Conservation (phyloP, 2,113 vertebrate genomes). For the Chamaea fasciata region DNA sequence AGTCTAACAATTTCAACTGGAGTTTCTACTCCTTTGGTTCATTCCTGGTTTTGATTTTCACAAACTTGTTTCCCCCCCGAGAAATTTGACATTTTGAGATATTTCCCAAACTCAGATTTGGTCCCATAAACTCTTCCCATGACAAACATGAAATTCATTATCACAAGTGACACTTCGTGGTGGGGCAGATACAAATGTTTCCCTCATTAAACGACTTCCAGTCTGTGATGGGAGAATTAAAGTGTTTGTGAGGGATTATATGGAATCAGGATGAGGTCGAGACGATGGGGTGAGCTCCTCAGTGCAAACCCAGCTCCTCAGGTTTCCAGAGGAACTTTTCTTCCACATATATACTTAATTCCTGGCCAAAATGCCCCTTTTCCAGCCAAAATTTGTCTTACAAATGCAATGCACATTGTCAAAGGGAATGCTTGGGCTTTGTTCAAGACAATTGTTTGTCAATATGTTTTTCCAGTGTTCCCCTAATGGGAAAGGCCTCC, state of each 20-base stretch:
- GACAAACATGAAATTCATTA: background rate
- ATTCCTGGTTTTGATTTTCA: conserved; percentile 31
- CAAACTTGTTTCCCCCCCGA: background rate
- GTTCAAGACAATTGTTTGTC: background rate
- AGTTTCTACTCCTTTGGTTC: background rate
- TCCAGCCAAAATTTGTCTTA: background rate
- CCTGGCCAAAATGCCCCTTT: background rate
- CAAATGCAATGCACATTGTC: background rate
- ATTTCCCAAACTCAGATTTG: background rate
- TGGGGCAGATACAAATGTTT: background rate
- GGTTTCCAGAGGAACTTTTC: background rate
- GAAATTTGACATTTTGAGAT: background rate
- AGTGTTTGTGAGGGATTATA: background rate
- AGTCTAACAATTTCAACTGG: background rate
- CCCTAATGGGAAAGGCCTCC: background rate
- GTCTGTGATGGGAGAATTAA: background rate
- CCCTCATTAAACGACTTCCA: background rate
- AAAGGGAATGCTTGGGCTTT: background rate
- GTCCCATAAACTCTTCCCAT: background rate
- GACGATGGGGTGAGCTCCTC: background rate
- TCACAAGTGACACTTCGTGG: background rate
- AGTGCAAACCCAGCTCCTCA: background rate
- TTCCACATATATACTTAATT: background rate
- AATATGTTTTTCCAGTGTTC: background rate
- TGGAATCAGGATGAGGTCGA: background rate